phyloP scores from a whole-genome alignment of 2,888 invertebrate genomes.

The Napeogenes inachia region DNA sequence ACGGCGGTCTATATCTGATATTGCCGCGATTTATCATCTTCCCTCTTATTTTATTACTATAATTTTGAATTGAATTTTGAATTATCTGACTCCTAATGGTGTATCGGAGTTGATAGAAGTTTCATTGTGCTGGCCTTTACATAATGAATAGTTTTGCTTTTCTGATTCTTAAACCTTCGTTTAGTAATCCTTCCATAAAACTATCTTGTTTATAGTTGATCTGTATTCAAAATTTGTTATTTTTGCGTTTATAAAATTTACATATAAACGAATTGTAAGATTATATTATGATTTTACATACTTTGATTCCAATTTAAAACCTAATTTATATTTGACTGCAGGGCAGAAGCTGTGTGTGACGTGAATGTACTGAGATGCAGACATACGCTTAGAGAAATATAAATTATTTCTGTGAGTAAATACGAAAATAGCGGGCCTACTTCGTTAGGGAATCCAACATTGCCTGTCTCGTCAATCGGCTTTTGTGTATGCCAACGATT shows the following conservation, averaged over 20 bases:
- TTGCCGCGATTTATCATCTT: slow-evolving; percentile 10
- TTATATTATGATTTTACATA: background rate
- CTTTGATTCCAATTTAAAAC: slow-evolving; percentile 23
- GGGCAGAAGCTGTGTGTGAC: slow-evolving; percentile 22
- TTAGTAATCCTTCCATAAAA: no score
- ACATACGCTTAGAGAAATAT: background rate
- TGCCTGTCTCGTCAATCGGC: slow-evolving; percentile 4
- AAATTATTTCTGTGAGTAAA: background rate
- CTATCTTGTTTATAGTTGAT: no score
- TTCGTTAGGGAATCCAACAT: background rate
- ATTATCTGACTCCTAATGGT: slow-evolving; percentile 1
- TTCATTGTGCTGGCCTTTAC: background rate
- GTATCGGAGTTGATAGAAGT: slow-evolving; percentile 2
- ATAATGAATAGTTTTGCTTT: background rate
- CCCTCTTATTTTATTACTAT: slow-evolving; percentile 6
- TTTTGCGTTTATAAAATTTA: no score
- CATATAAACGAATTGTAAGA: no score
- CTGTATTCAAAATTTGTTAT: no score
- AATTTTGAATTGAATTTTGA: slow-evolving; percentile 2
- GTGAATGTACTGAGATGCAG: slow-evolving; percentile 1
- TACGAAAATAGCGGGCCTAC: background rate
- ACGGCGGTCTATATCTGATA: slow-evolving; percentile 12
- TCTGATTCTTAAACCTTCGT: no score
- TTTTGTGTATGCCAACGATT: slow-evolving; percentile 10
- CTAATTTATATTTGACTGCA: slow-evolving; percentile 25